Evolutionary conservation across 2,797 vertebrate genomes (phyloP).

Genomic region (Sebastes matsubarae): DNA sequence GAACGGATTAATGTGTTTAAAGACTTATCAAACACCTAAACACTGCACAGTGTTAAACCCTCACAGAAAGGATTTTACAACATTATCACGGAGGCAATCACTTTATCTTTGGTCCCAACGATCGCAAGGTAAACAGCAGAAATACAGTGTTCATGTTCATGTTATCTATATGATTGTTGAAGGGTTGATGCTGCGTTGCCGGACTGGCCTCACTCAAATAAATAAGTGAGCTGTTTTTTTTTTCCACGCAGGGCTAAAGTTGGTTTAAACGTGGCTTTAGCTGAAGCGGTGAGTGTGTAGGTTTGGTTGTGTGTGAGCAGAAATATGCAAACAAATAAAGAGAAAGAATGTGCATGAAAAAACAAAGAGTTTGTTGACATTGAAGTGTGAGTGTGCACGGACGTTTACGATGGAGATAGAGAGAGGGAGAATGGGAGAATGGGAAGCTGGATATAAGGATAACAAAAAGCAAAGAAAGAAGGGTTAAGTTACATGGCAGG

Average conservation of each 20-base stretch:
- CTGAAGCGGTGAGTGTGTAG: not conserved
- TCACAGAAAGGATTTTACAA: not conserved
- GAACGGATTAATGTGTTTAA: not conserved
- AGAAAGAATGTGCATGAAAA: slow-evolving; percentile 11
- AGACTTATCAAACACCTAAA: not conserved
- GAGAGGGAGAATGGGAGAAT: not conserved
- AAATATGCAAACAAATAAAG: slow-evolving; percentile 1
- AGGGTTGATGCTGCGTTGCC: not conserved
- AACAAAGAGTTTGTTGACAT: not conserved
- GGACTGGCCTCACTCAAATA: not conserved
- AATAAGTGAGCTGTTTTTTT: not conserved
- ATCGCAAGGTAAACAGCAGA: not conserved
- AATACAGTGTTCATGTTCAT: not conserved
- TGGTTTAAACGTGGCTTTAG: not conserved
- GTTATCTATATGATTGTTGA: not conserved
- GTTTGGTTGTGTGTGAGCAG: not conserved
- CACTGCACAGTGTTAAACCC: not conserved
- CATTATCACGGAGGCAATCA: not conserved
- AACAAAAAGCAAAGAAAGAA: slow-evolving; percentile 42
- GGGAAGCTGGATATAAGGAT: not conserved
- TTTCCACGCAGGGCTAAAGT: not conserved
- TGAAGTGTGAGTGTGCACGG: not conserved
- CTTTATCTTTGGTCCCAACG: not conserved
- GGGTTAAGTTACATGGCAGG: slow-evolving; percentile 39
- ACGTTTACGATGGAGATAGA: not conserved